Percentiles rank a stretch among this genome's conserved stretches.
Conservation (phyloP, 2,797 vertebrate species). For the Benthosema pterotum region DNA sequence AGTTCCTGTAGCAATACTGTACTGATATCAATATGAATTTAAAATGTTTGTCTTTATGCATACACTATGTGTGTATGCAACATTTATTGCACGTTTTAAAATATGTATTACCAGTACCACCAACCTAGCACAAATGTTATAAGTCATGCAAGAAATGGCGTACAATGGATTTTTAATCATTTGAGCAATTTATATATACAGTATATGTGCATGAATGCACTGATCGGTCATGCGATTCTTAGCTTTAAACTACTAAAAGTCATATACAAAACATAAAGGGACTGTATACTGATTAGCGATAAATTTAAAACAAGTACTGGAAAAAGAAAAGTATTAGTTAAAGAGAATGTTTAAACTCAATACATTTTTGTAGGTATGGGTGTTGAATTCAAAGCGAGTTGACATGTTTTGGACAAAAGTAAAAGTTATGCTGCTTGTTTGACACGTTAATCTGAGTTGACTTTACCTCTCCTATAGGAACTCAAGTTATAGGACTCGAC, state of each 20-base stretch:
- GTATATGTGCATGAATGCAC: not conserved
- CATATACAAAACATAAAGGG: not conserved
- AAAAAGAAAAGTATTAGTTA: too few species aligned
- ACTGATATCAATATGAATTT: constrained; percentile 5
- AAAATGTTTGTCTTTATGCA: constrained; percentile 41
- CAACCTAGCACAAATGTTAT: constrained; percentile 5
- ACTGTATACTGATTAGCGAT: not conserved
- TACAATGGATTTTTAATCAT: constrained; percentile 53
- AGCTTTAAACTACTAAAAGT: not conserved
- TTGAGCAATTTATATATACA: too few species aligned
- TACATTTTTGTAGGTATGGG: not conserved
- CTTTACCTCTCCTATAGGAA: not conserved
- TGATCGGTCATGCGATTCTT: not conserved
- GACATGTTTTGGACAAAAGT: not conserved
- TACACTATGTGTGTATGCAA: not conserved
- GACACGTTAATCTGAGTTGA: not conserved
- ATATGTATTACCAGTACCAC: not conserved
- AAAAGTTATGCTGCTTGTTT: not conserved
- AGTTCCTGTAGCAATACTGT: too few species aligned
- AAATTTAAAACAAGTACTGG: too few species aligned
- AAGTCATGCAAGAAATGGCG: constrained; percentile 57
- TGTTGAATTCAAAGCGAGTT: not conserved
- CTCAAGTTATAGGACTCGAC: not conserved
- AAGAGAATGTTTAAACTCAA: too few species aligned
- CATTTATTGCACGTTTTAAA: constrained; percentile 1